Base-by-base conservation (phyloP, 2,888 invertebrate genomes). In the Apamea crenata region DNA sequence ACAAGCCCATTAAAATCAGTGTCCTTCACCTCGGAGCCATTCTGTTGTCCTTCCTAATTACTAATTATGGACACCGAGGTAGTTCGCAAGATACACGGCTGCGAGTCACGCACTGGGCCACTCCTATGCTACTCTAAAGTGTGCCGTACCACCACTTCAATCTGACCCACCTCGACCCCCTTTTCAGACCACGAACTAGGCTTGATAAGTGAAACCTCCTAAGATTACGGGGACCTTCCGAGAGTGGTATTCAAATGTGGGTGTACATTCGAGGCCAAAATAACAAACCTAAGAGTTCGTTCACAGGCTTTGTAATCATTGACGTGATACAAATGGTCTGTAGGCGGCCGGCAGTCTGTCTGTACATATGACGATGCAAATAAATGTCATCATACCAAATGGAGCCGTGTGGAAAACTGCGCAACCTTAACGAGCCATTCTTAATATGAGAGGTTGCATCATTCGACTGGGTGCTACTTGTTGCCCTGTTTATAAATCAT, bases 251-350 rank as follows among this genome's bases (percentile, higher is more conserved):
- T 80, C 79, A 86, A 90, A 83, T 90, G 93, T 96, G 92, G 96
- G 96, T 92, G 96, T 95, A 94, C 93, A 93, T 85, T 93, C 94
- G 94, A 95, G 95, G 95, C 91, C 94, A 93, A 93, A 94, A 93
- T 83, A 90, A 92, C 93, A 91, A 83, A 84, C 44, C 63, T 77
- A 77, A 85, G 80, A 85, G 87, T 90, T 88, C 88, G 88, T 89
- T 87, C 87, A 85, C 89, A 89, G 84, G 87, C 77, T 89, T 90
- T 87, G 84, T 87, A 77, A 75, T 77, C 74, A 77, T 71, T 79
- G 79, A 85, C 84, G 85, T 87, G 87, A 82, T 84, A 88, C 83
- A 85, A 83, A 83, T 82, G 83, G 82, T 73, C 80, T 87, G 94
- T 94, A 91, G 94, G 94, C 92, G 93, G 91, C 87, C 77, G 83